Percentiles rank a stretch among this genome's conserved stretches.
Conservation (phyloP, 1,140 invertebrate genomes). For the Tetragnatha versicolor region DNA sequence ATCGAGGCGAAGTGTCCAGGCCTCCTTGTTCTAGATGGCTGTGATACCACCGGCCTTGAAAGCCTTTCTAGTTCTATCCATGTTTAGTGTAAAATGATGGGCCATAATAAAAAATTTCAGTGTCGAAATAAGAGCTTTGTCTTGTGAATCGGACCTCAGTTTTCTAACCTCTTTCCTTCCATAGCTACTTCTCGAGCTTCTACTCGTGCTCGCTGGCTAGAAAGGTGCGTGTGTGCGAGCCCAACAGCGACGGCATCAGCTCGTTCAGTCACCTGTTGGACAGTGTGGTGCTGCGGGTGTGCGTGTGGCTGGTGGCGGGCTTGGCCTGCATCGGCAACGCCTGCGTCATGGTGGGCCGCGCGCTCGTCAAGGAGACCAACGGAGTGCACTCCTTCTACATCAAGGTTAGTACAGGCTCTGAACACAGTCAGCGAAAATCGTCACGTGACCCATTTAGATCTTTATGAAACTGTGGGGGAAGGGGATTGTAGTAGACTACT, state of each 20-base stretch:
- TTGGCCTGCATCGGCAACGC: constrained; percentile 73
- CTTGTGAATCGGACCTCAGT: too few relatives aligned
- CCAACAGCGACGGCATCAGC: constrained; percentile 73
- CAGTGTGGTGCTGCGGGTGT: constrained; percentile 70
- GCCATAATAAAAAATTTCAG: too few relatives aligned
- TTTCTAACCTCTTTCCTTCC: constrained; percentile 57
- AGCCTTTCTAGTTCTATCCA: too few relatives aligned
- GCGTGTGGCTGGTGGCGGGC: constrained; percentile 75
- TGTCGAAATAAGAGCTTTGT: too few relatives aligned
- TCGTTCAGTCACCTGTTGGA: constrained; percentile 71
- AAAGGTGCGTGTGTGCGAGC: constrained; percentile 70
- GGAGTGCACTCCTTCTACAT: constrained; percentile 59
- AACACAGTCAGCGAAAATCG: too few relatives aligned
- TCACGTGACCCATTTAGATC: too few relatives aligned
- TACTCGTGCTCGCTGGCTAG: constrained; percentile 73
- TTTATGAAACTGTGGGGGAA: too few relatives aligned
- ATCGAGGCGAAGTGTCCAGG: too few relatives aligned
- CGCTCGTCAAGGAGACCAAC: constrained; percentile 66
- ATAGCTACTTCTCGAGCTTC: constrained; percentile 74
- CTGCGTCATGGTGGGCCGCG: constrained; percentile 71
- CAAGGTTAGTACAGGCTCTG: constrained; percentile 17
- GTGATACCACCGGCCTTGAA: too few relatives aligned
- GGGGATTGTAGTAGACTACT: too few relatives aligned
- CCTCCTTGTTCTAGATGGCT: too few relatives aligned
- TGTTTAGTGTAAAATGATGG: too few relatives aligned